Evolutionary conservation across 2,113 vertebrate genomes (phyloP).

Genomic region (Neopipo cinnamomea): DNA sequence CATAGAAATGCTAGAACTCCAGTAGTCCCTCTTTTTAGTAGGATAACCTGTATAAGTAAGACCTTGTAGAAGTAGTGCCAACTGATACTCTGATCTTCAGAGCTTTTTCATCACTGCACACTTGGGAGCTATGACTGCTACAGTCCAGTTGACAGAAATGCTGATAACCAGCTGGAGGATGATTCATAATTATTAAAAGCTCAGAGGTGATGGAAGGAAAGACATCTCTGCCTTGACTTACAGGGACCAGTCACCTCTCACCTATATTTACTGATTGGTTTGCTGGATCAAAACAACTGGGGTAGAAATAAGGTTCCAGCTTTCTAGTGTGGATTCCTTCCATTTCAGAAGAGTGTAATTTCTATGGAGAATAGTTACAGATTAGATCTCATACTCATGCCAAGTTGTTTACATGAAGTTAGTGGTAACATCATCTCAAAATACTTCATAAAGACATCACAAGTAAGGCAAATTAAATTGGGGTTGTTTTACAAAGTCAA

Average conservation of each 20-base stretch:
- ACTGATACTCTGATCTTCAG: not conserved
- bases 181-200: slow-evolving; percentile 31
- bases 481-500: not conserved
- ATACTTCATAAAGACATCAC: not conserved
- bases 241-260: not conserved
- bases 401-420: not conserved
- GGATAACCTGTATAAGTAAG: not conserved
- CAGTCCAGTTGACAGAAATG: not conserved
- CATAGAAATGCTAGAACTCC: not conserved
- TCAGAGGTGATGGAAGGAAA: not conserved
- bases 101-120: not conserved
- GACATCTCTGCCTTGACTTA: not conserved
- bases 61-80: not conserved
- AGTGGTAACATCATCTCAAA: not conserved
- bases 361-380: not conserved
- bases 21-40: not conserved
- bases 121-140: not conserved
- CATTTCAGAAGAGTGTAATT: not conserved
- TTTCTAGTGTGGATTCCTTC: not conserved
- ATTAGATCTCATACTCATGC: not conserved
- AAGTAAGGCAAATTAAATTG: not conserved
- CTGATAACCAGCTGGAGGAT: not conserved
- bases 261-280: slow-evolving; percentile 9
- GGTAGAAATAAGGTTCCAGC: not conserved
- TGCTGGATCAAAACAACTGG: not conserved